Conservation (phyloP, 2,888 invertebrate species). For the Neoscelio sp. region DNA sequence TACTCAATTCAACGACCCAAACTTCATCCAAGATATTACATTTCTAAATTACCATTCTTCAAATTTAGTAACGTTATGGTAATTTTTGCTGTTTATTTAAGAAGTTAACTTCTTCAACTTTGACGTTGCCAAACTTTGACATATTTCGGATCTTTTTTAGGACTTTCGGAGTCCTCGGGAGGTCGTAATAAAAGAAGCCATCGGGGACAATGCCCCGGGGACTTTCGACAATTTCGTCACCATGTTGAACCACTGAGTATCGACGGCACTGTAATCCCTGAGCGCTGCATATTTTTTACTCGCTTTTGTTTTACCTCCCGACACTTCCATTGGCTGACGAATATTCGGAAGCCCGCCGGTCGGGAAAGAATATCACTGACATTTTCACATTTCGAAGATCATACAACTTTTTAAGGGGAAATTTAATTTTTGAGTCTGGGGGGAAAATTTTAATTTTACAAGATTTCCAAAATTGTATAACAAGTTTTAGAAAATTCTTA, state of each 20-base stretch:
- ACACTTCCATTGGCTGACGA: conserved; percentile 44
- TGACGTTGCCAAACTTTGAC: not conserved
- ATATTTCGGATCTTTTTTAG: conserved; percentile 15
- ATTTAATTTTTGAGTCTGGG: too few relatives aligned
- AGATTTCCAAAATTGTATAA: too few relatives aligned
- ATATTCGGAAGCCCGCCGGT: conserved; percentile 37
- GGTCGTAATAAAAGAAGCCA: conserved; percentile 2
- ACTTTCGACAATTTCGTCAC: conserved; percentile 71
- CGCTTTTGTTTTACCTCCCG: conserved; percentile 35
- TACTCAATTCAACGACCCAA: too few relatives aligned
- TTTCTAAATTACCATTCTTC: too few relatives aligned
- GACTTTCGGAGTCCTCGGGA: conserved; percentile 12
- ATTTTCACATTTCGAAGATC: not conserved
- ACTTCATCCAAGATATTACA: too few relatives aligned
- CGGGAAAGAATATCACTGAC: conserved; percentile 11
- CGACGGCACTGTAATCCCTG: conserved; percentile 43
- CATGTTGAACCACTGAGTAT: conserved; percentile 37
- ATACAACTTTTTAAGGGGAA: too few relatives aligned
- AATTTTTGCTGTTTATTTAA: too few relatives aligned
- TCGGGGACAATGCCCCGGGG: conserved; percentile 70
- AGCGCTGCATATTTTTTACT: conserved; percentile 44
- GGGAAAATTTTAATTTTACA: too few relatives aligned
- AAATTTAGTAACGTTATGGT: too few relatives aligned
- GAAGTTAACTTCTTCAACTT: too few relatives aligned
- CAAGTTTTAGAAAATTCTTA: too few relatives aligned